Percentiles rank a stretch among this genome's conserved stretches.
Conservation (phyloP, 2,797 vertebrate species). For the Protosalanx chinensis region DNA sequence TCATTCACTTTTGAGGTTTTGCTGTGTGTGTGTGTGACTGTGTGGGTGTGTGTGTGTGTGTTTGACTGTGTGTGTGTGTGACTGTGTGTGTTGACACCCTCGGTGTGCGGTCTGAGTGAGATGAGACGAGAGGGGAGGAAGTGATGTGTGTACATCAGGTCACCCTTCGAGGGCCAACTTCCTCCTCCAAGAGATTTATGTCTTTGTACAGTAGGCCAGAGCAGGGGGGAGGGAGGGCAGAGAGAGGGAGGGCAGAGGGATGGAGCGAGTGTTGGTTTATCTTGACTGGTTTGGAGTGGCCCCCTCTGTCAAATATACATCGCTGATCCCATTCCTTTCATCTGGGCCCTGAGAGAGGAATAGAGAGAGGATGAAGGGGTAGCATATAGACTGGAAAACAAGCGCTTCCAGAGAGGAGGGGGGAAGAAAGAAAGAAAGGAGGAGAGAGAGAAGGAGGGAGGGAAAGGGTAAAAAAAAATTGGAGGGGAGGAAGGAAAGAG, state of each 20-base stretch:
- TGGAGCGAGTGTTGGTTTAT: slow-evolving; percentile 56
- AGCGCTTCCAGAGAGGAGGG: slow-evolving; percentile 23
- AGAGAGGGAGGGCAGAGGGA: slow-evolving; percentile 10
- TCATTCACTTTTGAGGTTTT: too few species aligned
- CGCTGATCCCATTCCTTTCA: slow-evolving; percentile 55
- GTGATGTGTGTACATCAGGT: slow-evolving; percentile 3
- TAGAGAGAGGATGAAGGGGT: slow-evolving; percentile 21
- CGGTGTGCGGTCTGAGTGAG: slow-evolving; percentile 8
- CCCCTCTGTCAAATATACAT: slow-evolving; percentile 56
- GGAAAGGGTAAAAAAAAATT: slow-evolving; percentile 13
- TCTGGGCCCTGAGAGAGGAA: slow-evolving; percentile 34
- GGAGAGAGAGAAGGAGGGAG: slow-evolving; percentile 8
- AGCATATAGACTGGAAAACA: slow-evolving; percentile 52
- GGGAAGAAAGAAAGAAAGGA: slow-evolving; percentile 25
- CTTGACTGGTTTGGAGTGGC: slow-evolving; percentile 53
- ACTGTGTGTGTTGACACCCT: slow-evolving; percentile 3
- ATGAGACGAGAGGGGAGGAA: background rate
- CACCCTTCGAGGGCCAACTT: slow-evolving; percentile 17
- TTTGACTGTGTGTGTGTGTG: background rate
- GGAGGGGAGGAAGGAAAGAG: slow-evolving; percentile 14
- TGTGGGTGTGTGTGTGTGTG: slow-evolving; percentile 2
- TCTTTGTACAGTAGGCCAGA: slow-evolving; percentile 17
- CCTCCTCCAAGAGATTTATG: slow-evolving; percentile 25
- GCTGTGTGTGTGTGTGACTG: slow-evolving; percentile 12
- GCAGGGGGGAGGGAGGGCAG: background rate